Evolutionary conservation across 2,113 vertebrate species (phyloP).

Genomic region (Bucco capensis): DNA sequence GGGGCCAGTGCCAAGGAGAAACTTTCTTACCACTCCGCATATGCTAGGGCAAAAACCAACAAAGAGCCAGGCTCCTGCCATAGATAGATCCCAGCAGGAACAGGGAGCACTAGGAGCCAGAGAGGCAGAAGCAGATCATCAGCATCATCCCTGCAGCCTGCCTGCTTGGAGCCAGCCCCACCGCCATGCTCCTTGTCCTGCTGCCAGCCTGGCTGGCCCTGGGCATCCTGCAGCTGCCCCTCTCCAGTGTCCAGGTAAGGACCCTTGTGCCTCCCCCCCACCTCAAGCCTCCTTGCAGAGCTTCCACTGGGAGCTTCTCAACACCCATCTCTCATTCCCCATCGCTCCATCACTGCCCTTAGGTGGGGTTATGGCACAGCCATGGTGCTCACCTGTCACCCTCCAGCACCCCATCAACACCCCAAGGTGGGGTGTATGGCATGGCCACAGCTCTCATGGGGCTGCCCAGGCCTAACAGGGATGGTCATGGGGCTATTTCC

Average conservation of each 20-base stretch:
- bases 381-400: rapidly evolving
- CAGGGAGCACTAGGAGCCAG: rapidly evolving
- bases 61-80: background rate
- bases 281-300: background rate
- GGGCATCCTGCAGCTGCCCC: constrained; percentile 23
- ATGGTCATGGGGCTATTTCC: background rate
- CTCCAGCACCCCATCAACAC: rapidly evolving
- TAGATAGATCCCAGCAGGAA: background rate
- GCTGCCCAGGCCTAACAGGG: background rate
- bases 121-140: rapidly evolving
- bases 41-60: constrained; percentile 50
- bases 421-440: rapidly evolving
- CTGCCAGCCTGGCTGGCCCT: constrained; percentile 12
- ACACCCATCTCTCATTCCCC: background rate
- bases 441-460: rapidly evolving
- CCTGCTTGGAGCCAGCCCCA: rapidly evolving
- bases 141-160: background rate
- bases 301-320: background rate
- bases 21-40: constrained; percentile 14
- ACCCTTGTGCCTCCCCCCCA: rapidly evolving
- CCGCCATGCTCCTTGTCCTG: background rate
- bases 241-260: constrained; percentile 14
- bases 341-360: rapidly evolving
- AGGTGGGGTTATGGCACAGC: rapidly evolving
- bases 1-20: constrained; percentile 35